Conservation (phyloP, 2,888 invertebrate genomes). For the Hirtodrosophila alboralis region DNA sequence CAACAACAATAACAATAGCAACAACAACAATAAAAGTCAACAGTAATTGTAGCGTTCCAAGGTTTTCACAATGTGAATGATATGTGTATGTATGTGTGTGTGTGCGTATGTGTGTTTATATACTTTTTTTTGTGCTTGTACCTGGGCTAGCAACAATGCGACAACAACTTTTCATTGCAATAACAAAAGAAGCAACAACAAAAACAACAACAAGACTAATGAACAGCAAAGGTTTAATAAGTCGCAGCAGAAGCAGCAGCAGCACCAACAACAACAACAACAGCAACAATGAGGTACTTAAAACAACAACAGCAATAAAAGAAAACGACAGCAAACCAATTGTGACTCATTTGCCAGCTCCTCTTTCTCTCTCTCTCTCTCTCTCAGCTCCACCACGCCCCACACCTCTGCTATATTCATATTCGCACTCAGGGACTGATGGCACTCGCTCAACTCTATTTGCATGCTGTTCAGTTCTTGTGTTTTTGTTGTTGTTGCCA, state of each 20-base stretch:
- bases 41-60: constrained; percentile 75
- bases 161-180: constrained; percentile 67
- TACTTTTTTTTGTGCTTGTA: constrained; percentile 56
- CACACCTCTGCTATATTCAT: no score
- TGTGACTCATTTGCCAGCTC: constrained; percentile 72
- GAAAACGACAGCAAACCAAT: constrained; percentile 62
- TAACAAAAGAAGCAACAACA: constrained; percentile 55
- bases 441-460: constrained; percentile 19
- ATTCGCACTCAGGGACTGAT: not conserved
- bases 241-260: constrained; percentile 55
- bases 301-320: constrained; percentile 56
- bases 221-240: constrained; percentile 73
- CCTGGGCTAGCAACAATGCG: constrained; percentile 71
- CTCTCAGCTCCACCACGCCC: not conserved
- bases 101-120: constrained; percentile 32
- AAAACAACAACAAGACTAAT: constrained; percentile 53
- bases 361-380: not conserved
- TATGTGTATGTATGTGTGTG: constrained; percentile 25
- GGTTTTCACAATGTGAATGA: constrained; percentile 76
- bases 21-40: constrained; percentile 61
- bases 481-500: constrained; percentile 34
- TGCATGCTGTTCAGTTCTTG: constrained; percentile 3
- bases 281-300: constrained; percentile 53
- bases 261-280: constrained; percentile 30
- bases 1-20: constrained; percentile 38